A percentile compares a stretch with the other conserved stretches of the same genome.
Evolutionary conservation across 2,797 vertebrate genomes (phyloP).

Genomic region (Phaenicophaeus curvirostris): DNA sequence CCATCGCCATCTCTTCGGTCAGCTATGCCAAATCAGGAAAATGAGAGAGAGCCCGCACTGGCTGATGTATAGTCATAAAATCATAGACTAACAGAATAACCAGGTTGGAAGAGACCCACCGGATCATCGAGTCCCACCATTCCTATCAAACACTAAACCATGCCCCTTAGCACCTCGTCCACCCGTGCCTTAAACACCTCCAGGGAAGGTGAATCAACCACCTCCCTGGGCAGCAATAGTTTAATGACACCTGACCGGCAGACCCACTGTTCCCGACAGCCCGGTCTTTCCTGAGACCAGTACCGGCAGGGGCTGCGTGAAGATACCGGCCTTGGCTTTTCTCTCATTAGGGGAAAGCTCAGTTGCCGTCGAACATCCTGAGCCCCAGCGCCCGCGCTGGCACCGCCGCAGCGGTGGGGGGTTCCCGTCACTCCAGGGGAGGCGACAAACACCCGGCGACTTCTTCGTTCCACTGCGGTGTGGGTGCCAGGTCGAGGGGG

Average conservation of each 20-base stretch:
- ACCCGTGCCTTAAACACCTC: no score
- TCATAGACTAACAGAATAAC: no score
- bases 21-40: background rate
- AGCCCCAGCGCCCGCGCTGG: fast-evolving
- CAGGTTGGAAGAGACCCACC: no score
- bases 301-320: background rate
- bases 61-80: background rate
- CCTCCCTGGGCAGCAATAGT: no score
- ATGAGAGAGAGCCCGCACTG: background rate
- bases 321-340: background rate
- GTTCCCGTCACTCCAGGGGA: fast-evolving
- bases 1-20: background rate
- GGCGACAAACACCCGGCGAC: fast-evolving
- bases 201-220: no score
- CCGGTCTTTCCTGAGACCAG: background rate
- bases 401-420: fast-evolving
- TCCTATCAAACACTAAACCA: no score
- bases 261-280: background rate
- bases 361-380: background rate
- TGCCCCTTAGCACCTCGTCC: no score
- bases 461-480: background rate
- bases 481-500: fast-evolving
- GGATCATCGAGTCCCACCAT: no score
- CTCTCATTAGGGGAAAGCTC: fast-evolving
- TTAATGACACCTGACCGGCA: background rate